Evolutionary conservation across 2,888 invertebrate species (phyloP).

Genomic region (Dioctria linearis): DNA sequence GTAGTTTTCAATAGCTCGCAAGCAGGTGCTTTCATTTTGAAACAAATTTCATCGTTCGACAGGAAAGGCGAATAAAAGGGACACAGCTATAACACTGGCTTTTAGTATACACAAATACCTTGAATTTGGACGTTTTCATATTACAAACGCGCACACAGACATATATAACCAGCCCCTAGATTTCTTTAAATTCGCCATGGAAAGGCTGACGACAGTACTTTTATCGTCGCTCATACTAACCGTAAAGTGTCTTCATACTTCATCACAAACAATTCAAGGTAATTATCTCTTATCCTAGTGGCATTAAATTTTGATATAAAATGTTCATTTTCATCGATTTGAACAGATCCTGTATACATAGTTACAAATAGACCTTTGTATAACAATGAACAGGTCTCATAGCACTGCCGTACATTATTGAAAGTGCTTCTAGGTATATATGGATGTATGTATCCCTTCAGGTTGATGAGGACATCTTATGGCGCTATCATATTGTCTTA

Average conservation of each 20-base stretch:
- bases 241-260: slow-evolving; percentile 65
- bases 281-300: slow-evolving; percentile 59
- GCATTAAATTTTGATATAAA: slow-evolving; percentile 23
- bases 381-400: neutral
- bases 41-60: slow-evolving; percentile 40
- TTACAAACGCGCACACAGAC: neutral
- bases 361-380: neutral
- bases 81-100: neutral
- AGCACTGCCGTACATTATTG: slow-evolving; percentile 14
- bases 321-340: neutral
- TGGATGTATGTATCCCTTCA: neutral
- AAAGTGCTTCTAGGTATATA: slow-evolving; percentile 1
- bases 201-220: slow-evolving; percentile 62
- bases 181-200: slow-evolving; percentile 61
- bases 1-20: slow-evolving; percentile 39
- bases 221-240: slow-evolving; percentile 66
- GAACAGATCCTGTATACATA: neutral
- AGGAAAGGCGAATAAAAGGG: slow-evolving; percentile 9
- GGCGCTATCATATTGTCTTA: neutral
- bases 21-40: slow-evolving; percentile 47
- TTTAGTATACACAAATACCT: neutral
- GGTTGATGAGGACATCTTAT: slow-evolving; percentile 2
- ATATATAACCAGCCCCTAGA: neutral
- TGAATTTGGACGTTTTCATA: neutral
- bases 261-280: slow-evolving; percentile 68